Base-by-base conservation (phyloP, 2,113 vertebrate species). In the Amphiprion percula region DNA sequence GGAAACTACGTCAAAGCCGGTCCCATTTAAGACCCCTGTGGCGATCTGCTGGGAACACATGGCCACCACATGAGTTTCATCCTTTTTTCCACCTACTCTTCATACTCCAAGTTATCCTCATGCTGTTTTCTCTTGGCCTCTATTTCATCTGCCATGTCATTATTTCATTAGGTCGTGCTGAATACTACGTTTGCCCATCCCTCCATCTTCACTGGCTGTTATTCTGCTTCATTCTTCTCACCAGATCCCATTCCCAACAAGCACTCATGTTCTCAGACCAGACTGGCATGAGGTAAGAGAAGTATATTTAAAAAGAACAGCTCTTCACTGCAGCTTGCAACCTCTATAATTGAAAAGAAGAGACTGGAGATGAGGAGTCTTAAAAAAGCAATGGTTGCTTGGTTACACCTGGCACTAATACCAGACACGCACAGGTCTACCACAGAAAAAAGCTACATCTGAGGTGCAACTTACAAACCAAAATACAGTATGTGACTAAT, bases 351-450 rank as follows among this genome's bases (percentile, higher is more conserved):
- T 85, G 78, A 87, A 68, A 77, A 79, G 24, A 70, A 61, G 53
- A 63, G 68, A 66, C 63, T 23, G 41, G 52, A 63, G 68, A 67
- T 46, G 74, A 71, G 58, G 41, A 80, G 73, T 66, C 84, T 85
- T 79, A 80, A 88, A 88, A 87, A 89, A 87, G 75, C 47, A 74
- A 80, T 3, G 10, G 86, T 91, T 91, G 89, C 89, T 84, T 86
- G 84, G 91, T 83, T 83, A 91, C 88, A 88, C 82, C 83, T 84
- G 78, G 55, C 33, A 74, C 67, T 78, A 78, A 80, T 63, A 60
- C 15, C 66, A 90, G 61, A 80, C 65, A 74, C 5, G 2, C 19
- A 54, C 64, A 83, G 72, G 80, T 82, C 58, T 41, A 74, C 10
- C 53, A 54, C 14, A 30, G 21, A 33, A 59, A 37, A 67, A 66